Evolutionary conservation across 2,797 vertebrate genomes (phyloP), one percentile per base, ranked within the genome.

Genomic region (Anolis apletophallus): DNA sequence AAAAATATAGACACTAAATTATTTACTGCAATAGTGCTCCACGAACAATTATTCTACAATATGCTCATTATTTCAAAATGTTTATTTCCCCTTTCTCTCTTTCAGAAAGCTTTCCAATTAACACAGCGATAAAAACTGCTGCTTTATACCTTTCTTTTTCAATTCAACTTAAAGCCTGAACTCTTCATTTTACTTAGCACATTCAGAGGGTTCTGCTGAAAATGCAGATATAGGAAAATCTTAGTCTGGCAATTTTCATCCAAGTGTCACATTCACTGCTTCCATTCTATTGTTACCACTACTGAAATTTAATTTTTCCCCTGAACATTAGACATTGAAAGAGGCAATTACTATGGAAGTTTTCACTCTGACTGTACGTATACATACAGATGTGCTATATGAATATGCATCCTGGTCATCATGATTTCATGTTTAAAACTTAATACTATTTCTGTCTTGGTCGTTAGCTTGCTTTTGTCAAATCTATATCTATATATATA

Each of bases 361-460:
- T 68, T 73, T 1, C 57, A 77, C 2, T 12, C 84, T 46, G 32
- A 7, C 80, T 74, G 40, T 40, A 40, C 54, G 83, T 88, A 85
- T 61, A 12, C 19, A 36, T 17, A 8, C 10, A 17, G 5, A 19
- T 10, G 6, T 3, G 21, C 21, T 40, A 5, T 72, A 19, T 57
- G n/a, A 36, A 36, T 69, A 50, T 17, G 17, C 5, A 19, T 5
- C 73, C 67, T 76, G 11, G n/a, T 71, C 55, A 61, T 67, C 16
- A 54, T n/a, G 36, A n/a, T 34, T 64, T n/a, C 46, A 81, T 50
- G 72, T 85, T 61, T 55, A 26, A 32, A 54, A 21, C 73, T 46
- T n/a, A 46, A 12, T 76, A 64, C 36, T 34, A 50, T 83, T 88
- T 84, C 77, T 92, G 46, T 90, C 64, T 84, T 29, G 67, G 75